phyloP scores from a whole-genome alignment of 2,113 vertebrate species.

The Pomatorhinus ruficollis region DNA sequence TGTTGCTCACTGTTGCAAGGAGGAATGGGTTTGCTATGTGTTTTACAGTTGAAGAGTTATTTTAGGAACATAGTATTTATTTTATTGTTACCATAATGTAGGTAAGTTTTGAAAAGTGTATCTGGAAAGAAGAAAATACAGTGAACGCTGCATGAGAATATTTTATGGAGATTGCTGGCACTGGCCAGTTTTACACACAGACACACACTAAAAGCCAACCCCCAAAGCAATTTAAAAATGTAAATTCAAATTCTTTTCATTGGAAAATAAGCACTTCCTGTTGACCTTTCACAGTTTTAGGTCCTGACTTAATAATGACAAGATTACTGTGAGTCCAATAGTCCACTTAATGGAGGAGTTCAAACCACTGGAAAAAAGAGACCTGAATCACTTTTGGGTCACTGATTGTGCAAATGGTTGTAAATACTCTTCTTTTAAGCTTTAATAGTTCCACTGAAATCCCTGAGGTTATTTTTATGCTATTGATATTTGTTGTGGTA shows the following conservation, averaged over 20 bases:
- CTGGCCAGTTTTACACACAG: background rate
- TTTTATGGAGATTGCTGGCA: background rate
- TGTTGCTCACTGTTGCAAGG: conserved; percentile 48
- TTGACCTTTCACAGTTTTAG: background rate
- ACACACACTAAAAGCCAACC: background rate
- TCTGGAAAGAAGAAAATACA: background rate
- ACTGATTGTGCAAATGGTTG: background rate
- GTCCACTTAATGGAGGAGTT: background rate
- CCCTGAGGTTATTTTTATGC: background rate
- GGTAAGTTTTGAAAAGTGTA: conserved; percentile 1
- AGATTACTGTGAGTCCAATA: background rate
- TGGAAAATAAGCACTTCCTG: background rate
- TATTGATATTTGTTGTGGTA: background rate
- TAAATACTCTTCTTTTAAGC: background rate
- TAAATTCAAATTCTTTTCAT: background rate
- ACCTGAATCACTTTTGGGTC: background rate
- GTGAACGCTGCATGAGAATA: background rate
- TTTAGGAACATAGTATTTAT: conserved; percentile 7
- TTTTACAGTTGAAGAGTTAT: conserved; percentile 13
- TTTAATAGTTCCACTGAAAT: background rate
- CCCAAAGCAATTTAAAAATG: background rate
- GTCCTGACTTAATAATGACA: background rate
- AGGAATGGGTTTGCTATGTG: conserved; percentile 3
- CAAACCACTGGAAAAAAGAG: background rate
- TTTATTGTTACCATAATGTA: conserved; percentile 5